Base-by-base conservation (phyloP, 2,888 invertebrate genomes). In the Cabera pusaria region DNA sequence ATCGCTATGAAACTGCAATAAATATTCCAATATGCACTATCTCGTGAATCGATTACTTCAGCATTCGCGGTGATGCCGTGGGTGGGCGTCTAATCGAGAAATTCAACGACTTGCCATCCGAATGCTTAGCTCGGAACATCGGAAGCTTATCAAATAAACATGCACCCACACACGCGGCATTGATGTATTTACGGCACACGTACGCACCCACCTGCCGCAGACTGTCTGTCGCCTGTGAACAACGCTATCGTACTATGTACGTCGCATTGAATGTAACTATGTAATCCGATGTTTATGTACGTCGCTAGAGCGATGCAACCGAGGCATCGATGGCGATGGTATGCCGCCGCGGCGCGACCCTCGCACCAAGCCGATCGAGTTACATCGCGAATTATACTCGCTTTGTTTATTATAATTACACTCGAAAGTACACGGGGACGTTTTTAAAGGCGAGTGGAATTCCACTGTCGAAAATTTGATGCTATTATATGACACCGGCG, bases 61-160 rank as follows among this genome's bases (percentile, higher is more conserved):
- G 53, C 48, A 44, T 40, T 48, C 32, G 28, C 44, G 32, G 22
- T 41, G 45, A 11, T 17, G 37, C 28, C 47, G 71, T 77, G 79
- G 83, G 85, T 84, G 83, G 84, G 73, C 77, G 52, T 51, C 49
- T 44, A 54, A 62, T 54, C 55, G 46, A 73, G 81, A 79, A 77
- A 80, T 82, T 76, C 49, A 78, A 80, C 63, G 73, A 79, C 74
- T 55, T 72, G 72, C 72, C 74, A 72, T 78, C 84, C 76, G 76
- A 82, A 77, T 74, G 72, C 67, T 74, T 79, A 80, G 77, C 71
- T 73, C 64, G 65, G 65, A 71, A 62, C 78, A 78, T 85, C 80
- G 80, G 83, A 83, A 87, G 81, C 84, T 87, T 87, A 87, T 87
- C 85, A 81, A 78, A 79, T 74, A 83, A 83, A 84, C 77, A 77